phyloP scores from a whole-genome alignment of 2,113 vertebrate genomes.

The Chloropsis hardwickii region DNA sequence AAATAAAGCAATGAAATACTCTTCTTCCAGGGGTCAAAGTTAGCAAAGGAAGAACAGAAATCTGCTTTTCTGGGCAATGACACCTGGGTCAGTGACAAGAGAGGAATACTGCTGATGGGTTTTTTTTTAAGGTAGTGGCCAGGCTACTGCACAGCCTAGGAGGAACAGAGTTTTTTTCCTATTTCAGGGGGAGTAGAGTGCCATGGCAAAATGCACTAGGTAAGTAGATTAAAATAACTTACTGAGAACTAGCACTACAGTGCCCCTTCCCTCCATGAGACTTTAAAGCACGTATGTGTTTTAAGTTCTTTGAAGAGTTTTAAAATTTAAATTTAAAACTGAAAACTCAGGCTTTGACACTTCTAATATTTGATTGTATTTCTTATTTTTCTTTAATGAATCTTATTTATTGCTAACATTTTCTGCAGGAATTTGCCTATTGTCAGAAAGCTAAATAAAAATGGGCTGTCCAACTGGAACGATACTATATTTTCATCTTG shows the following conservation, averaged over 20 bases:
- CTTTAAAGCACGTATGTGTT: neutral
- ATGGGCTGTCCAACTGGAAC: neutral
- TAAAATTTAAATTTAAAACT: neutral
- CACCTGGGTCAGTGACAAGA: neutral
- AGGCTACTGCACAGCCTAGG: neutral
- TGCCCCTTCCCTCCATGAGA: neutral
- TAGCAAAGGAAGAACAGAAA: neutral
- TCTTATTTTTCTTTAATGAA: neutral
- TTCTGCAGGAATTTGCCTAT: neutral
- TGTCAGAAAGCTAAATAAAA: neutral
- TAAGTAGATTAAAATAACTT: neutral
- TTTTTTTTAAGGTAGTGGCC: neutral
- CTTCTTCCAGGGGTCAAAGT: neutral
- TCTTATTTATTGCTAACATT: neutral
- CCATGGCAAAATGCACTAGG: neutral
- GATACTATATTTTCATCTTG: rapidly evolving
- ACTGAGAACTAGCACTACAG: neutral
- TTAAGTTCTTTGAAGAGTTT: neutral
- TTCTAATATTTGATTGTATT: neutral
- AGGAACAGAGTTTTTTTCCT: neutral
- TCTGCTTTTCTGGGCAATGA: neutral
- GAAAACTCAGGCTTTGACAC: neutral
- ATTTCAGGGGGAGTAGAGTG: neutral
- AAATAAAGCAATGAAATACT: neutral
- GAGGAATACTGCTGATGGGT: rapidly evolving